Percentiles rank a stretch among this genome's conserved stretches.
phyloP scores from a whole-genome alignment of 2,113 vertebrate genomes.

The Melanerpes aurifrons region DNA sequence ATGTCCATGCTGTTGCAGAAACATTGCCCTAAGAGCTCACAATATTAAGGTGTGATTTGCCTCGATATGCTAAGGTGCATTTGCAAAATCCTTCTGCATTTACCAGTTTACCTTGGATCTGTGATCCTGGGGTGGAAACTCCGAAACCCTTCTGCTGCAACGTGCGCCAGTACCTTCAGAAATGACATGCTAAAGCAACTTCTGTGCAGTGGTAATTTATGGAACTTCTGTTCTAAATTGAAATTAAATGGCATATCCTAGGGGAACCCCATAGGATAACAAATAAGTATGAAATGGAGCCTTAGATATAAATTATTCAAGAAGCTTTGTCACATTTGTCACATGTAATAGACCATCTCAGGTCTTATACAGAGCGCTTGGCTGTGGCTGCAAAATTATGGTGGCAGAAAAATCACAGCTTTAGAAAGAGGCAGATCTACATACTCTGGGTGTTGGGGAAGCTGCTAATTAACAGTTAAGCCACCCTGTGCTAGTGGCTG shows the following conservation, averaged over 20 bases:
- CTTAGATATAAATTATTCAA: constrained; percentile 43
- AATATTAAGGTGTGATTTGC: background rate
- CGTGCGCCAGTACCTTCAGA: constrained; percentile 22
- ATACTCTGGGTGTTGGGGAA: background rate
- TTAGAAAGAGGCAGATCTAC: background rate
- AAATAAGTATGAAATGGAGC: constrained; percentile 37
- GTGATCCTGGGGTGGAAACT: constrained; percentile 16
- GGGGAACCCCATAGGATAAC: constrained; percentile 48
- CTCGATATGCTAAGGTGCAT: constrained; percentile 6
- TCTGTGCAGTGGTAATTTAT: constrained; percentile 28
- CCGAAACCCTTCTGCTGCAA: constrained; percentile 7
- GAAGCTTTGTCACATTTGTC: background rate
- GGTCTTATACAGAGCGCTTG: background rate
- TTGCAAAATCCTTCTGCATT: background rate
- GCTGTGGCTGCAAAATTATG: background rate
- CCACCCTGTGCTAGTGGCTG: background rate
- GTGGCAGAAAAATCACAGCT: background rate
- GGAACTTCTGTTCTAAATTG: constrained; percentile 42
- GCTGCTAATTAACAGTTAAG: background rate
- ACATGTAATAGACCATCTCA: background rate
- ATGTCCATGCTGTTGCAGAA: background rate
- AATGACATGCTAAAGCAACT: constrained; percentile 30
- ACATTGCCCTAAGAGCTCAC: background rate
- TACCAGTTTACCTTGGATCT: background rate
- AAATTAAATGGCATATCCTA: constrained; percentile 45